Conservation (phyloP, 2,888 invertebrate species). For the Mycalesis mineus region DNA sequence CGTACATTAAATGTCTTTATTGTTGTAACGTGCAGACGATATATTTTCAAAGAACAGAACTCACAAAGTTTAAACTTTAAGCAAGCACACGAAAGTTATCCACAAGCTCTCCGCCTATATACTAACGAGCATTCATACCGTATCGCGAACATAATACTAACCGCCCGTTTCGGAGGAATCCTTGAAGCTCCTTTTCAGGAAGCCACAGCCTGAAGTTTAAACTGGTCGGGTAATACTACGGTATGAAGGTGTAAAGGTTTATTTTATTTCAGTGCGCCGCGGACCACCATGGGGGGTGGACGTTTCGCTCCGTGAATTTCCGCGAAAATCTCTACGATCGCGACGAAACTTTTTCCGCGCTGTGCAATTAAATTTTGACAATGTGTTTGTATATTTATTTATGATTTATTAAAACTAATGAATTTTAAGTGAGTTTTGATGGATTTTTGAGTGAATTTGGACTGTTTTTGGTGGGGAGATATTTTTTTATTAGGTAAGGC, state of each 20-base stretch:
- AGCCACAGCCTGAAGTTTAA: constrained; percentile 23
- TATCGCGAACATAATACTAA: constrained; percentile 19
- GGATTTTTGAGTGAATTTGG: not conserved
- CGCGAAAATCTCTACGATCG: constrained; percentile 41
- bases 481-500: constrained; percentile 17
- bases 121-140: constrained; percentile 41
- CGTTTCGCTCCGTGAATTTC: constrained; percentile 37
- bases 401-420: not conserved
- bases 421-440: not conserved
- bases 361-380: constrained; percentile 8
- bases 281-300: constrained; percentile 37
- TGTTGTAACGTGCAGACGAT: too few relatives aligned
- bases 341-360: constrained; percentile 35
- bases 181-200: constrained; percentile 11
- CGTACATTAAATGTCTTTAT: too few relatives aligned
- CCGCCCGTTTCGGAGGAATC: constrained; percentile 32
- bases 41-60: too few relatives aligned
- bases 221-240: constrained; percentile 59
- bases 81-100: constrained; percentile 22
- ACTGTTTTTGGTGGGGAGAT: constrained; percentile 10
- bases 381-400: not conserved
- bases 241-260: constrained; percentile 44
- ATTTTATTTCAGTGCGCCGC: constrained; percentile 57
- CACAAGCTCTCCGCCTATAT: constrained; percentile 8
- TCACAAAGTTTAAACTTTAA: not conserved